Evolutionary conservation across 2,113 vertebrate genomes (phyloP), one percentile per base, ranked within the genome.

Genomic region (Notechis scutatus): DNA sequence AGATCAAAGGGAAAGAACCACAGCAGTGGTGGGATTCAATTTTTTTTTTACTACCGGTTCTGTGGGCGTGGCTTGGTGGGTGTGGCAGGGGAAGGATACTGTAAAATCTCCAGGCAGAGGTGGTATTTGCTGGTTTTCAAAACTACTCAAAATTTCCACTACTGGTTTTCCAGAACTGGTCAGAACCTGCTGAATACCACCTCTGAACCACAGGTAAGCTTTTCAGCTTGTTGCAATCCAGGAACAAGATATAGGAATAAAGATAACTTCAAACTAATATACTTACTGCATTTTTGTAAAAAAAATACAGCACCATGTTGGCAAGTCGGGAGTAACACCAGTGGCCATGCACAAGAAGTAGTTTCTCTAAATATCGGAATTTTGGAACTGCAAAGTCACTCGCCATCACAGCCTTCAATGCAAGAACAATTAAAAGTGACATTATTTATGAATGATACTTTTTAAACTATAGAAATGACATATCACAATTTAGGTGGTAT

Each of bases 271-370:
- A 81, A 39, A 20, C 18, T 81, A 81, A 20, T 20, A 96, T 52
- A 95, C 98, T 98, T 97, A 99, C 99, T 69, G 99, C 99, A 34
- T 99, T 99, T 97, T 99, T 99, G 98, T 99, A 99, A 98, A 99
- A 99, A 97, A 99, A 99, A 95, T 99, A 99, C 14, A 99, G 98
- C 94, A 99, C 99, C 99, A 99, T 99, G 97, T 98, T 99, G 69
- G 99, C 99, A n/a, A 99, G 98, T 0, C 99, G 97, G 88, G 99
- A 98, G 94, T 99, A 99, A 97, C 99, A 99, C 99, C 99, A 99
- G 92, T 99, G 99, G 39, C 99, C 99, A 0, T 99, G 99, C 74
- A 99, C 99, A 94, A 99, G 98, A 69, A 99, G 96, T 74, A 99
- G 98, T 96, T 99, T 99, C 97, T 99, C 98, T 94, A 99, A 98